phyloP scores from a whole-genome alignment of 2,888 invertebrate genomes.

The Drosophila picticornis region DNA sequence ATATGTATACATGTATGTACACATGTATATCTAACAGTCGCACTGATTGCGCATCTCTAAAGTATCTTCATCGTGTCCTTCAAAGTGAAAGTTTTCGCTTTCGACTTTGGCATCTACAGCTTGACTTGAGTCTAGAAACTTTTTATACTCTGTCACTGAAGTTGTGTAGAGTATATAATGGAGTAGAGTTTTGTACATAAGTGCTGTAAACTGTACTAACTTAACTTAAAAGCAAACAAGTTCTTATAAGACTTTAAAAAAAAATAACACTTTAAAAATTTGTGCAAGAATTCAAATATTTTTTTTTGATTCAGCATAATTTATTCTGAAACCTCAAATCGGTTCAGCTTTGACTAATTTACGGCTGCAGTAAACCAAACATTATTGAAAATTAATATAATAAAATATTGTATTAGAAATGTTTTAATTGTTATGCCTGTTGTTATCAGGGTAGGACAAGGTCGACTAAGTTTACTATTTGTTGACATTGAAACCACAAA shows the following conservation, averaged over 20 bases:
- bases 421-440: background rate
- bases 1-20: background rate
- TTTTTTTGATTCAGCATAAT: background rate
- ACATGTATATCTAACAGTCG: background rate
- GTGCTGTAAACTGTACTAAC: background rate
- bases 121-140: slow-evolving; percentile 14
- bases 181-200: background rate
- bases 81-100: slow-evolving; percentile 67
- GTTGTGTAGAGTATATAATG: background rate
- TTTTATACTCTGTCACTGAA: background rate
- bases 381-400: background rate
- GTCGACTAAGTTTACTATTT: background rate
- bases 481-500: slow-evolving; percentile 39
- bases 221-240: background rate
- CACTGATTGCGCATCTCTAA: slow-evolving; percentile 15
- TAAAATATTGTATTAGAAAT: background rate
- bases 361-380: background rate
- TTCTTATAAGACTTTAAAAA: rapidly evolving
- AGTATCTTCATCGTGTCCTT: slow-evolving; percentile 55
- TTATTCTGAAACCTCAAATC: background rate
- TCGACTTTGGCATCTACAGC: slow-evolving; percentile 37
- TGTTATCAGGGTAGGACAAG: background rate
- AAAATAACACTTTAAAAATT: background rate
- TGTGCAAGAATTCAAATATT: background rate
- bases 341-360: background rate